phyloP scores from a whole-genome alignment of 2,113 vertebrate genomes.

The Spilogale gracilis region DNA sequence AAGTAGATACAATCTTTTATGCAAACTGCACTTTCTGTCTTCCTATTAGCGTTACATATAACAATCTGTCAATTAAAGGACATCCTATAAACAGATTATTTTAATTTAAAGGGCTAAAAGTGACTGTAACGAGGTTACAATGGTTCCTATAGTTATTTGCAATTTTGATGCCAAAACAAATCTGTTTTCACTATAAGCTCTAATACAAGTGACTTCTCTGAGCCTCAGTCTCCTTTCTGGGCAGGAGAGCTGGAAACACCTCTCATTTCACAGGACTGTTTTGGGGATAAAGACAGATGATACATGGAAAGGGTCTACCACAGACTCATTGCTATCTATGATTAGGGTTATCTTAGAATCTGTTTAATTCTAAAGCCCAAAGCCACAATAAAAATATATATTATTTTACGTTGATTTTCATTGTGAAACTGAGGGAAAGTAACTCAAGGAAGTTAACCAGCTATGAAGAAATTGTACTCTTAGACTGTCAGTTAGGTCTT shows the following conservation, averaged over 20 bases:
- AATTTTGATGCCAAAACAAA: constrained; percentile 51
- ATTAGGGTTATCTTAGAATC: background rate
- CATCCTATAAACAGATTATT: constrained; percentile 10
- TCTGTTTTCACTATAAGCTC: constrained; percentile 36
- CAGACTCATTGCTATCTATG: background rate
- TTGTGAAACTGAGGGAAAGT: constrained; percentile 57
- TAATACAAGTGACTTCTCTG: constrained; percentile 27
- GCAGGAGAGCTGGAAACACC: background rate
- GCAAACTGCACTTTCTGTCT: constrained; percentile 47
- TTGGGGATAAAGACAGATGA: background rate
- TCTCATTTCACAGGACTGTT: background rate
- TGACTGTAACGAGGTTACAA: constrained; percentile 43
- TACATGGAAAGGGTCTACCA: background rate
- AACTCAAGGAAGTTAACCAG: constrained; percentile 31
- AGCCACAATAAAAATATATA: constrained; percentile 1
- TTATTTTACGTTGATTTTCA: background rate
- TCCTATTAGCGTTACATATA: constrained; percentile 22
- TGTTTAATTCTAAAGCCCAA: background rate
- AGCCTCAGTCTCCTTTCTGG: background rate
- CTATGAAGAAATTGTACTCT: constrained; percentile 46
- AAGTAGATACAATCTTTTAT: constrained; percentile 81
- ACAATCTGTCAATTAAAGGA: constrained; percentile 18
- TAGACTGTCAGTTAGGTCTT: constrained; percentile 62
- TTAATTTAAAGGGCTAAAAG: constrained; percentile 28
- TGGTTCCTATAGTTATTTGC: constrained; percentile 34